Evolutionary conservation across 2,888 invertebrate genomes (phyloP), one percentile per base, ranked within the genome.

Genomic region (Tricholauxania praeusta): DNA sequence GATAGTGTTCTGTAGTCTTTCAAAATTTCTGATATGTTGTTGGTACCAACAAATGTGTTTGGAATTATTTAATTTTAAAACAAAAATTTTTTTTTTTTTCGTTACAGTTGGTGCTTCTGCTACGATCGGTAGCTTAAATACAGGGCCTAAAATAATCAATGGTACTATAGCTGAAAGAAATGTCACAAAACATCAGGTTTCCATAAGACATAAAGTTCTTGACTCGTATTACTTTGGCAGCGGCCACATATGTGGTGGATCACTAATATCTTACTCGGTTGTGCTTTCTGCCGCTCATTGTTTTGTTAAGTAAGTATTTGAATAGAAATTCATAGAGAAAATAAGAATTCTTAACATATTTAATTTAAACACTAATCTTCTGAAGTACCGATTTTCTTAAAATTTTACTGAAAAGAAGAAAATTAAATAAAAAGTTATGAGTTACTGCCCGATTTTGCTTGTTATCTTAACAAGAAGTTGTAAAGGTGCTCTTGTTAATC

Each of bases 231-330:
- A 79, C 71, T 86, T 81, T 66, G 87, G 86, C 12, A 78, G 81
- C 6, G 86, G 86, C 0, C 86, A 86, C 77, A 76, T 85, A 6
- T 86, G 86, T 62, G 87, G 86, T 1, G 86, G 84, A 10, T 73
- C 83, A 0, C 74, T 86, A 52, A 83, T 86, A 51, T 57, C 74
- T 0, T 70, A 76, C 4, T 79, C 78, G 15, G 62, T 76, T 6
- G 77, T 81, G 10, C 69, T 82, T 6, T 80, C 81, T 12, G 78
- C 82, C 14, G 78, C 78, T 5, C 81, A 82, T 59, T 82, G 82
- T 57, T 66, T 81, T 59, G 79, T 79, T 74, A 76, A 79, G 82
- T 82, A 70, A 72, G 76, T 76, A 0, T 10, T 39, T 39, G 39
- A 5, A 39, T 39, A 10, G 0, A 28, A 28, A 4, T 28, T 4